Percentiles rank a stretch among this genome's conserved stretches.
These are phyloP conservation scores for Disparrhopalites patrizii DNA, from an alignment of 2,888 invertebrate species.

Conservation along the genomic window DNA sequence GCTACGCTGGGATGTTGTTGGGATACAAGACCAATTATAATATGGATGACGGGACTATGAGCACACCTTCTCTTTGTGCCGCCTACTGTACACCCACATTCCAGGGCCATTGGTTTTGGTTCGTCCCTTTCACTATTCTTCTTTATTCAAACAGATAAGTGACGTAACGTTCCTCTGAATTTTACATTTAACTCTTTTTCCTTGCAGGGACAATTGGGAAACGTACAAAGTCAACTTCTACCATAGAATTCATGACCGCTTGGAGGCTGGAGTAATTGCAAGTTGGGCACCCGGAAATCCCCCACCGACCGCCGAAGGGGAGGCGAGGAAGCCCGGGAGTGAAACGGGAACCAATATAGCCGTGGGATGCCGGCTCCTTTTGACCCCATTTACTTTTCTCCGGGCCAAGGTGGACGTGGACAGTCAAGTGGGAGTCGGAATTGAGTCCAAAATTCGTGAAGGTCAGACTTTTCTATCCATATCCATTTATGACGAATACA, in stretches of 20 bases:
- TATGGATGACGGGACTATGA: background rate
- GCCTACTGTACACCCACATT: background rate
- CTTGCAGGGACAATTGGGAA: slow-evolving; percentile 12
- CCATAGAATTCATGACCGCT: slow-evolving; percentile 9
- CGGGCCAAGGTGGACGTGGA: slow-evolving; percentile 6
- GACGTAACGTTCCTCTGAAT: background rate
- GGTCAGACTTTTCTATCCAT: slow-evolving; percentile 3
- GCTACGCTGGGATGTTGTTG: background rate
- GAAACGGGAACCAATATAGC: background rate
- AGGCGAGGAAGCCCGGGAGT: background rate
- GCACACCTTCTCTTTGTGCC: background rate
- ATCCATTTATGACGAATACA: background rate
- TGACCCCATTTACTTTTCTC: background rate
- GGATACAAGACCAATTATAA: slow-evolving; percentile 2
- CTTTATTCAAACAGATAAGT: background rate
- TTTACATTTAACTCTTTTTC: background rate
- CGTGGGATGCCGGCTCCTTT: background rate
- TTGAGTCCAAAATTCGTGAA: slow-evolving; percentile 13
- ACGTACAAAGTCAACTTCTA: background rate
- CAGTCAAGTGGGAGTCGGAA: slow-evolving; percentile 3
- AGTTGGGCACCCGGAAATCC: slow-evolving; percentile 5
- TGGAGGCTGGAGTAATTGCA: slow-evolving; percentile 2
- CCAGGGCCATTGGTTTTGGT: slow-evolving; percentile 8
- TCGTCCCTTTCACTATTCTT: background rate
- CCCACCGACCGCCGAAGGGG: background rate